Evolutionary conservation across 2,888 invertebrate species (phyloP).

Genomic region (Osmoderma eremita): DNA sequence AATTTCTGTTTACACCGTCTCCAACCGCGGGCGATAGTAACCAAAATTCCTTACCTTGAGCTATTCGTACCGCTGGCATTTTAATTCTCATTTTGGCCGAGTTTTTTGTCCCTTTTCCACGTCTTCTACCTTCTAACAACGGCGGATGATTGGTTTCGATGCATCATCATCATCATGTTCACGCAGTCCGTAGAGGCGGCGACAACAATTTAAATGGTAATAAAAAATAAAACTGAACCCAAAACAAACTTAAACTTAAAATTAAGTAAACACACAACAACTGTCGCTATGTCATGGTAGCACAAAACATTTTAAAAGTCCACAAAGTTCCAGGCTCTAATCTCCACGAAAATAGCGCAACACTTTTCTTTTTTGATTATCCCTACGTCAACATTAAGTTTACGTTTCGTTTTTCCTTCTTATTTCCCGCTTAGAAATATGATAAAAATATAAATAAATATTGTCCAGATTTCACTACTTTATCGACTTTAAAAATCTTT

Average conservation of each 20-base stretch:
- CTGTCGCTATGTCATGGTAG: slow-evolving; percentile 7
- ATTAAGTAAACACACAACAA: slow-evolving; percentile 10
- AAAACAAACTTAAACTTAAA: not conserved
- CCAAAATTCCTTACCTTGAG: slow-evolving; percentile 92
- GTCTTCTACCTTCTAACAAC: slow-evolving; percentile 36
- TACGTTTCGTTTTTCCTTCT: no score
- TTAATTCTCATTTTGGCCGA: slow-evolving; percentile 91
- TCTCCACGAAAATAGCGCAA: no score
- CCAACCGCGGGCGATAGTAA: not conserved
- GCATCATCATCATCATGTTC: not conserved
- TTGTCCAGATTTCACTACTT: no score
- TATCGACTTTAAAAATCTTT: no score
- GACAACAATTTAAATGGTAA: slow-evolving; percentile 1
- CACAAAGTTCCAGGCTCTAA: not conserved
- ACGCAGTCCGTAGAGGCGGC: not conserved
- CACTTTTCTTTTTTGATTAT: not conserved
- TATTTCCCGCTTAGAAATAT: no score
- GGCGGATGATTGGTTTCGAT: slow-evolving; percentile 2
- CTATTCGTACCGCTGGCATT: slow-evolving; percentile 96
- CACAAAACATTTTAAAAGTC: slow-evolving; percentile 19
- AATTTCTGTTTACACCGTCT: slow-evolving; percentile 29
- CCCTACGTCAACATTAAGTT: not conserved
- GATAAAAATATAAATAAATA: no score
- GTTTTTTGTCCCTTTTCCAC: slow-evolving; percentile 11
- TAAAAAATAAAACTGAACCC: not conserved